These are phyloP conservation scores for Xanthia togata DNA, from an alignment of 2,888 invertebrate species.

Conservation along the genomic window DNA sequence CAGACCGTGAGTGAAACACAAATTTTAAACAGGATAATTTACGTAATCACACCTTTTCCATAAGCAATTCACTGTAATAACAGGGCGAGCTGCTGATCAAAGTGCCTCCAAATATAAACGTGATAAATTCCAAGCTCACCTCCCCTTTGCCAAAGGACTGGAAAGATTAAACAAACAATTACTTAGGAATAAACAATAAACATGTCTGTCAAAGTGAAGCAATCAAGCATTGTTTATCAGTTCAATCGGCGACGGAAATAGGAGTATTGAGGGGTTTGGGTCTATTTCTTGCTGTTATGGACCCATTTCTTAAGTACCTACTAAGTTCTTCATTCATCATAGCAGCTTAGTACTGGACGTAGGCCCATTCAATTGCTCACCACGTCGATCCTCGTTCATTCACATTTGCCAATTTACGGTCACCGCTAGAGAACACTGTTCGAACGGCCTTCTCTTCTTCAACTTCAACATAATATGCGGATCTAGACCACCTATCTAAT, in stretches of 20 bases:
- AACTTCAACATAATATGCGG: too few species aligned
- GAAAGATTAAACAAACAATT: slow-evolving; percentile 25
- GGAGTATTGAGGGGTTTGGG: neutral
- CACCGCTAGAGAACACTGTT: too few species aligned
- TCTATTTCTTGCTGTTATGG: neutral
- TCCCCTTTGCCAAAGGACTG: slow-evolving; percentile 53
- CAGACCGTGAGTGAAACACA: neutral
- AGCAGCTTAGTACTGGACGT: neutral
- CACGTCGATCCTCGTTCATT: too few species aligned
- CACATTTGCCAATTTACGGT: too few species aligned
- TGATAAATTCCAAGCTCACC: slow-evolving; percentile 65
- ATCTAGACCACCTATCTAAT: too few species aligned
- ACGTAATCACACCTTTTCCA: slow-evolving; percentile 56
- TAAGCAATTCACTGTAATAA: slow-evolving; percentile 64
- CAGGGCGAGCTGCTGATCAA: slow-evolving; percentile 62
- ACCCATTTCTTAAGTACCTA: neutral
- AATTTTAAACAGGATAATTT: neutral
- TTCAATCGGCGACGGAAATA: slow-evolving; percentile 9
- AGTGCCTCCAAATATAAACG: slow-evolving; percentile 57
- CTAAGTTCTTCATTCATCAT: neutral
- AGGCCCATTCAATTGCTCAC: too few species aligned
- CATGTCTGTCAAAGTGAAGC: slow-evolving; percentile 31
- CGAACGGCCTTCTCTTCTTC: too few species aligned
- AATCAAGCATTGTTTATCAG: slow-evolving; percentile 44
- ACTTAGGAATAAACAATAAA: slow-evolving; percentile 22